Evolutionary conservation across 2,888 invertebrate species (phyloP).

Genomic region (Timandra comae): DNA sequence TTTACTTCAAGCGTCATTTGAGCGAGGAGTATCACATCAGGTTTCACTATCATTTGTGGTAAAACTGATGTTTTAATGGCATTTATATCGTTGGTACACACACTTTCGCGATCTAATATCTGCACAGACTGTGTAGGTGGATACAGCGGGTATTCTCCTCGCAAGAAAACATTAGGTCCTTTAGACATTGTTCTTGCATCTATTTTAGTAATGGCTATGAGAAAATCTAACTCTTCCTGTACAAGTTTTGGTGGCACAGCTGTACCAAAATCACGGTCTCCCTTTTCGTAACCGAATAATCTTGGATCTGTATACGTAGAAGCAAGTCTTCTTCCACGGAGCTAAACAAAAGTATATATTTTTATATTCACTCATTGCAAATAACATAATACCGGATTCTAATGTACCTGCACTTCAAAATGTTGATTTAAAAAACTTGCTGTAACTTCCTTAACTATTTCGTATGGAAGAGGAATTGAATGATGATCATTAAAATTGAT

Average conservation of each 20-base stretch:
- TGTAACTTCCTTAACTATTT: conserved; percentile 26
- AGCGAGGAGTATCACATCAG: conserved; percentile 42
- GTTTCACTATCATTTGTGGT: conserved; percentile 36
- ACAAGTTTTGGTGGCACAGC: conserved; percentile 16
- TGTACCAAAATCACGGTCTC: conserved; percentile 35
- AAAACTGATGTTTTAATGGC: conserved; percentile 29
- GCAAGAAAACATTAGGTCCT: conserved; percentile 36
- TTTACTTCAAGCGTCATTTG: conserved; percentile 60
- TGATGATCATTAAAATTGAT: conserved; percentile 45
- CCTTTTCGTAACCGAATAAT: conserved; percentile 48
- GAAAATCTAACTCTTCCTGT: conserved; percentile 35
- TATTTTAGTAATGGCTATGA: conserved; percentile 53
- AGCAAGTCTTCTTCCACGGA: conserved; percentile 37
- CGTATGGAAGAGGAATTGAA: conserved; percentile 29
- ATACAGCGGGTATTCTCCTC: conserved; percentile 52
- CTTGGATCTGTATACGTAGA: conserved; percentile 13
- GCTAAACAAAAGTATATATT: conserved; percentile 38
- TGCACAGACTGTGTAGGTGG: conserved; percentile 34
- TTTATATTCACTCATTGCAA: too few relatives aligned
- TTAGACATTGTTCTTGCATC: conserved; percentile 41
- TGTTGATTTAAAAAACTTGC: conserved; percentile 36
- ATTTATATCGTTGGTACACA: conserved; percentile 62
- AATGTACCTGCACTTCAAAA: conserved; percentile 49
- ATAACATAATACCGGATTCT: too few relatives aligned
- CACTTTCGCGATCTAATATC: conserved; percentile 31